These are phyloP conservation scores for Anoplophora glabripennis DNA, from an alignment of 1,140 invertebrate species.

Conservation along the genomic window DNA sequence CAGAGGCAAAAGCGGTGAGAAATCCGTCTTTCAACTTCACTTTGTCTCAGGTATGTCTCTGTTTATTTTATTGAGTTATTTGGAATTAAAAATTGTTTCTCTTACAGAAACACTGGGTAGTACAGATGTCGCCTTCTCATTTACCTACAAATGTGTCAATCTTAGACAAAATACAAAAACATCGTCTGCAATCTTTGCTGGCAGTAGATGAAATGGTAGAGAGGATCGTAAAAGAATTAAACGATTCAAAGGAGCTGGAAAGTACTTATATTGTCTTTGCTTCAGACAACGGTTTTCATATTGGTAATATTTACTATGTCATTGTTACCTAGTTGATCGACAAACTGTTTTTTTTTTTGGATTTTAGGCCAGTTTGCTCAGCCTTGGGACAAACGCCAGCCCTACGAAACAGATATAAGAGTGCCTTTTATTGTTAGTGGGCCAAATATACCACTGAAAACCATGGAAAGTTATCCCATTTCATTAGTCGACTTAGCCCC, in stretches of 20 bases:
- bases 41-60: constrained; percentile 49
- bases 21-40: constrained; percentile 72
- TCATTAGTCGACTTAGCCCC: constrained; percentile 78
- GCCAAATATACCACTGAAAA: constrained; percentile 59
- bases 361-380: constrained; percentile 74
- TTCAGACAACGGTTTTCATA: constrained; percentile 87
- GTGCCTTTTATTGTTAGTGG: constrained; percentile 79
- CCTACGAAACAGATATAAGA: constrained; percentile 84
- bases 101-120: constrained; percentile 78
- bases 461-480: constrained; percentile 56
- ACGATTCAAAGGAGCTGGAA: constrained; percentile 56
- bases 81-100: too few relatives aligned
- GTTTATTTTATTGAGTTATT: too few relatives aligned
- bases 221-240: constrained; percentile 59
- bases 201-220: constrained; percentile 84
- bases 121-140: constrained; percentile 62
- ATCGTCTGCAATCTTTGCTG: constrained; percentile 73
- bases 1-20: constrained; percentile 59
- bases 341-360: neutral
- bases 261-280: constrained; percentile 81
- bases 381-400: constrained; percentile 83
- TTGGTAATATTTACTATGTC: constrained; percentile 57
- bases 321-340: too few relatives aligned
- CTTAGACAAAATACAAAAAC: constrained; percentile 67
- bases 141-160: constrained; percentile 56